A percentile compares a stretch with the other conserved stretches of the same genome.
phyloP scores from a whole-genome alignment of 1,140 invertebrate species.

The Limonius californicus region DNA sequence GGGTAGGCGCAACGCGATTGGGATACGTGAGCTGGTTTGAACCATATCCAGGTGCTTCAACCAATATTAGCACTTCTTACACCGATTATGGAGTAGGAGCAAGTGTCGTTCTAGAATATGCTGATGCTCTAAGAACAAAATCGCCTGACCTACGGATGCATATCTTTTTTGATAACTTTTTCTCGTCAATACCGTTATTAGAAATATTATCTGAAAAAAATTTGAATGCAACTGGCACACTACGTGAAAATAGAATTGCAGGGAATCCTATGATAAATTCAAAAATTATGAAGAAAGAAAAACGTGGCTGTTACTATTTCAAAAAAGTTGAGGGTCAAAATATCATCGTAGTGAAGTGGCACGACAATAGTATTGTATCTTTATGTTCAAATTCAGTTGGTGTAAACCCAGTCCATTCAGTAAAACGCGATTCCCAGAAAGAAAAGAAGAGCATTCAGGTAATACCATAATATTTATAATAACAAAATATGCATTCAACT shows the following conservation, averaged over 20 bases:
- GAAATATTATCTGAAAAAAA: background rate
- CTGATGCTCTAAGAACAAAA: background rate
- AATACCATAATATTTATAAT: background rate
- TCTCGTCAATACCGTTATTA: conserved; percentile 20
- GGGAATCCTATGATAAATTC: background rate
- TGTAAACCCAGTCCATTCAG: background rate
- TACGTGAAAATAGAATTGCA: conserved; percentile 15
- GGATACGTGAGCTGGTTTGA: conserved; percentile 18
- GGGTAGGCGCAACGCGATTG: conserved; percentile 11
- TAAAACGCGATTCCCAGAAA: conserved; percentile 17
- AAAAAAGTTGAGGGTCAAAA: background rate
- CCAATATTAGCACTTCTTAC: conserved; percentile 11
- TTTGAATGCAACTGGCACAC: background rate
- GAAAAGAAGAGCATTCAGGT: conserved; percentile 9
- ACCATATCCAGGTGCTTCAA: conserved; percentile 12
- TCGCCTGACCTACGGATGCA: conserved; percentile 4
- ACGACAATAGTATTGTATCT: conserved; percentile 4
- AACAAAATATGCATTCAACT: background rate
- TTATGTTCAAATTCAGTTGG: conserved; percentile 5
- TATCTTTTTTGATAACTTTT: conserved; percentile 25
- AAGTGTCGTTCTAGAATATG: conserved; percentile 6
- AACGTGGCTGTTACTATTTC: conserved; percentile 15
- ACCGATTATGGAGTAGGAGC: background rate
- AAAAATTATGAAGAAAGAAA: background rate
- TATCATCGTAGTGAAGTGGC: conserved; percentile 10